phyloP scores from a whole-genome alignment of 53 echinoderm and acorn worm species.

The Astropecten irregularis region DNA sequence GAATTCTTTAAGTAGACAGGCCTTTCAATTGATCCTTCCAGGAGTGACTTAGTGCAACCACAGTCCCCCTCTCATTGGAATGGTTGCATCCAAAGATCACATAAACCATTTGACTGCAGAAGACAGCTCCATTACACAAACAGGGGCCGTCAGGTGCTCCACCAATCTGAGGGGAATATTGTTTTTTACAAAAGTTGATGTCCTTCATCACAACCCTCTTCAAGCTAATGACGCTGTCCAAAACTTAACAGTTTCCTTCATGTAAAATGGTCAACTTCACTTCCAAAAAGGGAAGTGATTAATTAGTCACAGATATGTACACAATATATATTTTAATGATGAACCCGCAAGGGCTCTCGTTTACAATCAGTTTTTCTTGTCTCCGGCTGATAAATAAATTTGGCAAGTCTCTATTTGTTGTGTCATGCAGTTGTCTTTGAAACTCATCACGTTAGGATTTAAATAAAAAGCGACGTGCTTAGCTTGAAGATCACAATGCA shows the following conservation, averaged over 20 bases:
- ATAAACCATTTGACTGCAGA: not conserved
- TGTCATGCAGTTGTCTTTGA: too few relatives aligned
- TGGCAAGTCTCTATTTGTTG: conserved; percentile 40
- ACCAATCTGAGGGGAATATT: not conserved
- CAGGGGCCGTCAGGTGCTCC: not conserved
- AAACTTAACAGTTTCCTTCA: not conserved
- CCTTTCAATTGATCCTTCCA: too few relatives aligned
- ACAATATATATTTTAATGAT: not conserved
- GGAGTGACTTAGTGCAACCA: too few relatives aligned
- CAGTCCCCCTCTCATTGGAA: too few relatives aligned
- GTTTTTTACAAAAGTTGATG: not conserved
- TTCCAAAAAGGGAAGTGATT: not conserved
- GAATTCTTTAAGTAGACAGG: too few relatives aligned
- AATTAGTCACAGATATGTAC: not conserved
- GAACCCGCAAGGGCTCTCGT: not conserved
- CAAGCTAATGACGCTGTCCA: not conserved
- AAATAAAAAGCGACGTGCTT: too few relatives aligned
- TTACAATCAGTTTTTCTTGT: not conserved
- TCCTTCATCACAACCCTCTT: not conserved
- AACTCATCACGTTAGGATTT: too few relatives aligned
- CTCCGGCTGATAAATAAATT: conserved; percentile 1
- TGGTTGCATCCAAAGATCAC: not conserved
- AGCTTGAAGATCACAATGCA: too few relatives aligned
- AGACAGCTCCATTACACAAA: not conserved
- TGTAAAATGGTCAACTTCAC: not conserved